Base-by-base conservation (phyloP, 2,797 vertebrate genomes). In the Ctenopoma multispine region DNA sequence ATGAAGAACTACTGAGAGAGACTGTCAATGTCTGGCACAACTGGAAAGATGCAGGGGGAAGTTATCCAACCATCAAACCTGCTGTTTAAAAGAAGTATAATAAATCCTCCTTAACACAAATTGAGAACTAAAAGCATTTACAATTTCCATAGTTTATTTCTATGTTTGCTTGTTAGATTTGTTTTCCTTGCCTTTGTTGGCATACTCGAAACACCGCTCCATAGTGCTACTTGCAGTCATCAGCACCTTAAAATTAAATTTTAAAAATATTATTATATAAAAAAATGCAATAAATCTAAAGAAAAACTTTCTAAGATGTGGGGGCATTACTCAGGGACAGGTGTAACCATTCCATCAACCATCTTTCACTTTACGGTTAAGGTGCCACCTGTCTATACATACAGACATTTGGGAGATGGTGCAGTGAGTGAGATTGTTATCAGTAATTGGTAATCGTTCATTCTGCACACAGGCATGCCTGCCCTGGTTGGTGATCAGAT, bases 371-470 rank as follows among this genome's bases (percentile, higher is more conserved):
- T 47, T 43, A 46, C 47, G 69, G 34, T 46, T 20, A 41, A 43
- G n/a, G 62, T 48, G 47, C 49, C 62, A 69, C 65, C 63, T 68
- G 69, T 59, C 53, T 63, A 56, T 48, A 50, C 49, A 47, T 49
- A 38, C 44, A 46, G n/a, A 46, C 44, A 18, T 44, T 31, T n/a
- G 20, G 47, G 38, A 56, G 24, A 34, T n/a, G 34, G 48, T 55
- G 44, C 51, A 34, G 47, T 41, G 24, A 70, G 46, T 17, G 43
- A 69, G 43, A 69, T 53, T 67, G 55, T 64, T 68, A 40, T 57
- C 71, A 73, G 34, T 18, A 71, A 69, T 59, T 47, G 48, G 46
- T 81, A 63, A 72, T 68, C 63, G 51, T 86, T 83, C 73, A 64
- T 76, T 85, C 50, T 5, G 55, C 69, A 67, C 44, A 63, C 72